Evolutionary conservation across 2,113 vertebrate genomes (phyloP).

Genomic region (Toxotes jaculatrix): DNA sequence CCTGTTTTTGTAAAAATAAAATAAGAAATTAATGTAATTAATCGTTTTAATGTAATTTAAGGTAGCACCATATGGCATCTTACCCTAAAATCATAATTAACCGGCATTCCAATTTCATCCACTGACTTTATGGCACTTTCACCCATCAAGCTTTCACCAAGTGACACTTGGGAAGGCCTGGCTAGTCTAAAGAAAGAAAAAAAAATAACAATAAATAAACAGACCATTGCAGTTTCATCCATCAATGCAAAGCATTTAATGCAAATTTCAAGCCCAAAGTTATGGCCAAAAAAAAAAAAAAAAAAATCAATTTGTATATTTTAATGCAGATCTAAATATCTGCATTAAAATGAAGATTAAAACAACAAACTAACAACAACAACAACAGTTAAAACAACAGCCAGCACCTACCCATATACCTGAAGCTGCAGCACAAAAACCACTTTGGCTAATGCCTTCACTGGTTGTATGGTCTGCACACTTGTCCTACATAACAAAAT

Average conservation of each 20-base stretch:
- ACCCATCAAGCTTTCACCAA: slow-evolving; percentile 81
- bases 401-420: slow-evolving; percentile 87
- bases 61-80: slow-evolving; percentile 45
- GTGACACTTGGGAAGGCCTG: slow-evolving; percentile 92
- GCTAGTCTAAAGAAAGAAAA: slow-evolving; percentile 81
- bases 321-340: not conserved
- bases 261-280: too few relatives aligned
- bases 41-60: not conserved
- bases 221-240: not conserved
- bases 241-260: not conserved
- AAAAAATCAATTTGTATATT: too few relatives aligned
- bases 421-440: slow-evolving; percentile 91
- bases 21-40: not conserved
- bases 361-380: too few relatives aligned
- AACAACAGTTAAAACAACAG: not conserved
- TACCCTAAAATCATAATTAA: slow-evolving; percentile 92
- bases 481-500: slow-evolving; percentile 87
- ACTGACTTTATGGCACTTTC: slow-evolving; percentile 88
- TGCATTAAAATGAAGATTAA: not conserved
- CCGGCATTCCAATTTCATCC: slow-evolving; percentile 88
- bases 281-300: too few relatives aligned
- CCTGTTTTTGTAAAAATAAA: not conserved
- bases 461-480: slow-evolving; percentile 85
- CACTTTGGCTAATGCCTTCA: slow-evolving; percentile 89
- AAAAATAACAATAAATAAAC: not conserved